Base-by-base conservation (phyloP, 2,888 invertebrate species). In the Heliconius sara region DNA sequence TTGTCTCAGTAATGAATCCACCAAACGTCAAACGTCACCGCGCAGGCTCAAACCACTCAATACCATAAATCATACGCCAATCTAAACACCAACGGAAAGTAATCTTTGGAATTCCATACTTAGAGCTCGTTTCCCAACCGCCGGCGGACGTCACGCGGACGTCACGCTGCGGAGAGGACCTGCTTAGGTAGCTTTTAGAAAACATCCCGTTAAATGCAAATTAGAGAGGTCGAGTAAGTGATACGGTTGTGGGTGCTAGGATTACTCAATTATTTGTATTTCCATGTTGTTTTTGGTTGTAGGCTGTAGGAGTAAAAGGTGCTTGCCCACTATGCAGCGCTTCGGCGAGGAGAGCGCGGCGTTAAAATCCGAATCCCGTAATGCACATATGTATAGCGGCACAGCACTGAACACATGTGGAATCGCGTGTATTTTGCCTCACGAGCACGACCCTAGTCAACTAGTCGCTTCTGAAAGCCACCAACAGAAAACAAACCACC, bases 1-100 rank as follows among this genome's bases (percentile, higher is more conserved):
- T 94, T 95, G 94, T 94, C 93, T 94, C 93, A 90, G 93, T 93
- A 94, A 95, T 95, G 94, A 95, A 95, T 93, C 95, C 93, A 90
- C 91, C 93, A 94, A 93, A 94, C 93, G 91, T 89, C 91, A 92
- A 91, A 91, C 92, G 90, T 91, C 93, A 92, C 88, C 89, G 94
- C 93, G 92, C 93, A 92, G 90, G 87, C 92, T 91, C 92, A 88
- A 87, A 84, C 85, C 85, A 84, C 85, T 89, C 89, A 85, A 89
- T 87, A 87, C 88, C 91, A 90, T 87, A 90, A 89, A 91, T 92
- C 93, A 91, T 90, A 92, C 86, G 85, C 87, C 88, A 84, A 88
- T 87, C 83, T 85, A 87, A 86, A 84, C 86, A 85, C 87, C 86
- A 88, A 86, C 85, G 86, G 86, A 92, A 90, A 89, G 82, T 88